Conservation (phyloP, 2,113 vertebrate genomes). For the Dasyurus viverrinus region DNA sequence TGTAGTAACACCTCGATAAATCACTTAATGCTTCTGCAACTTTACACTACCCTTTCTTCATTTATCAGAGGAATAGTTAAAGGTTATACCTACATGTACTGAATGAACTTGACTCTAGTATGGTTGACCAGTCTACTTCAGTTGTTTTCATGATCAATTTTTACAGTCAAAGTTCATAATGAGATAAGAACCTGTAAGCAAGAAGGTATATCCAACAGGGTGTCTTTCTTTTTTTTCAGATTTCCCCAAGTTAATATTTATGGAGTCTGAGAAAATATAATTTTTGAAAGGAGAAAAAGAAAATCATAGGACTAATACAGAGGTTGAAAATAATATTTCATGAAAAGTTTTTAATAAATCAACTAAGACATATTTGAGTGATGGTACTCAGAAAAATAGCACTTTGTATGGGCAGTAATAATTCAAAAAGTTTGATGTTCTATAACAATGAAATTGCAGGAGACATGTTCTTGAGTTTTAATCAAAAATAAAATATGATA, state of each 20-base stretch:
- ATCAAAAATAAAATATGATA: constrained; percentile 25
- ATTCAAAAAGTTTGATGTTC: not conserved
- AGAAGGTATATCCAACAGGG: not conserved
- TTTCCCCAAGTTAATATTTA: not conserved
- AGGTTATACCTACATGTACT: not conserved
- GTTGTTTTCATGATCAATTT: not conserved
- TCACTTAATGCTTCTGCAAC: not conserved
- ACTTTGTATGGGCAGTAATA: not conserved
- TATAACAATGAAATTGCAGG: not conserved
- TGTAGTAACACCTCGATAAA: not conserved
- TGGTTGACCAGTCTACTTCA: not conserved
- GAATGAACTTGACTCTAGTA: not conserved
- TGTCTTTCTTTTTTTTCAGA: not conserved
- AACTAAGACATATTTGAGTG: not conserved
- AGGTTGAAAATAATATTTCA: not conserved
- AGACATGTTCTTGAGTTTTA: constrained; percentile 7
- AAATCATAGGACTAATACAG: not conserved
- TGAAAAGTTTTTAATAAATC: not conserved
- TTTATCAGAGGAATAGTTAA: not conserved
- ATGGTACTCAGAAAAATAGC: constrained; percentile 12
- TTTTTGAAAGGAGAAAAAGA: not conserved
- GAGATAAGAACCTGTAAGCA: not conserved
- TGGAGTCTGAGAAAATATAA: not conserved
- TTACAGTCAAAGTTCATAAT: not conserved
- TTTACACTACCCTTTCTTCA: not conserved